Conservation (phyloP, 2,113 vertebrate species). For the Nothocercus nigrocapillus region DNA sequence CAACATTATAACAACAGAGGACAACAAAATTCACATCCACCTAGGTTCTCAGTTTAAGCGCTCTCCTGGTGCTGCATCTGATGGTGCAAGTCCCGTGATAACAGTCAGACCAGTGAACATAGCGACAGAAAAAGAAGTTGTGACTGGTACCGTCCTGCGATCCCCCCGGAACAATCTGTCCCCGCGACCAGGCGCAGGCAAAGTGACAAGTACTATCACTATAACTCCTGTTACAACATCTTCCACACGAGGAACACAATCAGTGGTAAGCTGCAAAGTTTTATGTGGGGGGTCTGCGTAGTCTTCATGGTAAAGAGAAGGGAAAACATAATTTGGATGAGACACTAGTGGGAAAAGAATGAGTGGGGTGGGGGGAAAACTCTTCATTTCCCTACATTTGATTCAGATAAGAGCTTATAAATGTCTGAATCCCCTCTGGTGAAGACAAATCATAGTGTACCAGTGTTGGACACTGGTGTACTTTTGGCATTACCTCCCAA, state of each 20-base stretch:
- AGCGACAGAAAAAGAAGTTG: conserved; percentile 82
- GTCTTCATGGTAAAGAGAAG: background rate
- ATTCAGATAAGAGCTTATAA: background rate
- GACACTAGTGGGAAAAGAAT: background rate
- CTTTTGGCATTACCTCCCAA: background rate
- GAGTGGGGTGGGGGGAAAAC: background rate
- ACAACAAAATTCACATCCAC: conserved; percentile 98
- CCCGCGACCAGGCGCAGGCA: conserved; percentile 76
- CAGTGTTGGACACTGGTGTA: background rate
- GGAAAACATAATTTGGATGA: background rate
- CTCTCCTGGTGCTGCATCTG: conserved; percentile 59
- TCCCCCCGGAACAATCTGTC: conserved; percentile 82
- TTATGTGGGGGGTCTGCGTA: background rate
- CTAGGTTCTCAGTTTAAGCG: conserved; percentile 89
- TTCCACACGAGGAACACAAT: conserved; percentile 84
- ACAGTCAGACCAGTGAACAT: conserved; percentile 83
- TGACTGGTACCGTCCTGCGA: conserved; percentile 87
- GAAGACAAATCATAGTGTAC: background rate
- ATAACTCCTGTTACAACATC: conserved; percentile 88
- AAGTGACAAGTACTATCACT: conserved; percentile 94
- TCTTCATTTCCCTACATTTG: background rate
- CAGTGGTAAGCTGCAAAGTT: conserved; percentile 82
- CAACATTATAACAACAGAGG: conserved; percentile 93
- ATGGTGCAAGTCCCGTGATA: conserved; percentile 77
- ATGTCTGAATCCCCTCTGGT: background rate